Evolutionary conservation across 2,888 invertebrate genomes (phyloP).

Genomic region (Drosophila affinis): DNA sequence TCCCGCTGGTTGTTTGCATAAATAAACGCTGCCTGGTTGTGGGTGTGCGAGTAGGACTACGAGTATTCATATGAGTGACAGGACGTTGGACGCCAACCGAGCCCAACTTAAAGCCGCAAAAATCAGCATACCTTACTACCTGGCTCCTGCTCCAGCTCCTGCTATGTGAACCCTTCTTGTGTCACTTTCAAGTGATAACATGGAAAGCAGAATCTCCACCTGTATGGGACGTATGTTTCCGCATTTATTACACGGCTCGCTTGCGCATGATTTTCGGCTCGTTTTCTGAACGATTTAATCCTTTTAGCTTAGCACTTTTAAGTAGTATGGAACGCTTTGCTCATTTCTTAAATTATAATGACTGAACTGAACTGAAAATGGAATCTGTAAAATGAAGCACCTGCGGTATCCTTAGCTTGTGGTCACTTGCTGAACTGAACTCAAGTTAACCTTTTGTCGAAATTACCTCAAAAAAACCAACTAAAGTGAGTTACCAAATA

Average conservation of each 20-base stretch:
- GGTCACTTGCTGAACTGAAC: constrained; percentile 20
- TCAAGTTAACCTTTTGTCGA: background rate
- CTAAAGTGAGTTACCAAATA: constrained; percentile 1
- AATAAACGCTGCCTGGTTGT: too few species aligned
- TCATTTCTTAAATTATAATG: constrained; percentile 45
- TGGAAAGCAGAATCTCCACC: constrained; percentile 40
- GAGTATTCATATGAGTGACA: too few species aligned
- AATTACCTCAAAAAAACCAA: background rate
- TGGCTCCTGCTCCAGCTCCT: constrained; percentile 4
- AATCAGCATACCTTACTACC: constrained; percentile 66
- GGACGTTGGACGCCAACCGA: constrained; percentile 21
- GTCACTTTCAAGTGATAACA: background rate
- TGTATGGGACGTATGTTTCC: constrained; percentile 59
- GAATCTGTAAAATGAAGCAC: constrained; percentile 23
- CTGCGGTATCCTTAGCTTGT: constrained; percentile 21
- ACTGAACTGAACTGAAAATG: background rate
- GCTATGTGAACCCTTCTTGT: background rate
- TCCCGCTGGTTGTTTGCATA: too few species aligned
- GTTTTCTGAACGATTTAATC: constrained; percentile 64
- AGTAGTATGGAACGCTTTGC: constrained; percentile 35
- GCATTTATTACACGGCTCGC: constrained; percentile 12
- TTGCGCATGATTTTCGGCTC: constrained; percentile 49
- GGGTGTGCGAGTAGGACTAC: too few species aligned
- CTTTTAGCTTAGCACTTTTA: constrained; percentile 63
- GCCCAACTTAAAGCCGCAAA: constrained; percentile 71